These are phyloP conservation scores for Kuschelorhynchus macadamiae DNA, from an alignment of 2,888 invertebrate species.

Conservation along the genomic window DNA sequence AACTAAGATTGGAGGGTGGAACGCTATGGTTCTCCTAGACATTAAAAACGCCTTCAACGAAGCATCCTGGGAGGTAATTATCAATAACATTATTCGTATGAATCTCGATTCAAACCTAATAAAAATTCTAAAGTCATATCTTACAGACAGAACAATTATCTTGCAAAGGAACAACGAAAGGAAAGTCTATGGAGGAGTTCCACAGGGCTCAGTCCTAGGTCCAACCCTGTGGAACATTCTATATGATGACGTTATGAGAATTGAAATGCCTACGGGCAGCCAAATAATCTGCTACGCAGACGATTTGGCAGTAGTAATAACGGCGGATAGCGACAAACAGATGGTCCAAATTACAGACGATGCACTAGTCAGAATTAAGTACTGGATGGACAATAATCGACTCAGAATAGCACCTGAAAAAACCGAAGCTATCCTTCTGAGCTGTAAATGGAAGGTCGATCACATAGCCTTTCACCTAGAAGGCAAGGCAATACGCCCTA, in stretches of 20 bases:
- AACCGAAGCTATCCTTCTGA: background rate
- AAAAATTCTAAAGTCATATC: background rate
- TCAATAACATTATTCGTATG: background rate
- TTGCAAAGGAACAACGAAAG: background rate
- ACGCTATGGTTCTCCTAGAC: background rate
- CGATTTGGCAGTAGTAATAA: conserved; percentile 26
- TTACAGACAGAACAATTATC: background rate
- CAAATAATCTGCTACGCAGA: conserved; percentile 34
- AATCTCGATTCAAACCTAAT: background rate
- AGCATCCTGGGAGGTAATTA: background rate
- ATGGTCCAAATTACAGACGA: background rate
- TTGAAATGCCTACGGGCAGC: background rate
- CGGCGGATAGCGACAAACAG: background rate
- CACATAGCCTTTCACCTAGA: background rate
- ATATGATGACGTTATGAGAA: conserved; percentile 31
- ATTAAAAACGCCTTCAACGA: background rate
- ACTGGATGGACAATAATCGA: conserved; percentile 6
- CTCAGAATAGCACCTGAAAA: conserved; percentile 14
- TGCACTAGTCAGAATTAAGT: background rate
- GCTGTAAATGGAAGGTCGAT: background rate
- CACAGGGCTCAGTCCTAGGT: conserved; percentile 46
- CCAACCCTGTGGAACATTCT: conserved; percentile 42
- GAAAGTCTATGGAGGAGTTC: conserved; percentile 28
- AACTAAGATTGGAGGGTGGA: background rate
- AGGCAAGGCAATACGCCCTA: background rate